A percentile compares a stretch with the other conserved stretches of the same genome.
Conservation (phyloP, 2,797 vertebrate species). For the Epinephelus malabaricus region DNA sequence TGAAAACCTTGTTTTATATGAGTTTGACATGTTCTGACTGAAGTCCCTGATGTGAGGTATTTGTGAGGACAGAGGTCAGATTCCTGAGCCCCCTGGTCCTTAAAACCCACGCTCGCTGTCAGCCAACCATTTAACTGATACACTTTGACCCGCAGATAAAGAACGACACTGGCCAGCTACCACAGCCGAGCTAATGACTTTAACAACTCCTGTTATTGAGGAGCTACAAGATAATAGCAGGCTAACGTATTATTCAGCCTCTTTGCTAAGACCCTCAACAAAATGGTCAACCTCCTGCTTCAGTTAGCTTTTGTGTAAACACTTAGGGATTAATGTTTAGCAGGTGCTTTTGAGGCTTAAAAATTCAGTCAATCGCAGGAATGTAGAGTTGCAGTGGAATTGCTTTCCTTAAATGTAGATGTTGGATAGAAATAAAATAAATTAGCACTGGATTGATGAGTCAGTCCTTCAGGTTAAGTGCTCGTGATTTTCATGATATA, state of each 20-base stretch:
- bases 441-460: constrained; percentile 18
- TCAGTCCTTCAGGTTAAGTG: background rate
- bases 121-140: constrained; percentile 56
- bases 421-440: constrained; percentile 44
- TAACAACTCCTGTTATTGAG: constrained; percentile 31
- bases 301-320: constrained; percentile 30
- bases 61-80: constrained; percentile 64
- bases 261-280: constrained; percentile 19
- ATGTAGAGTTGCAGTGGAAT: constrained; percentile 29
- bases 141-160: constrained; percentile 62
- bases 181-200: constrained; percentile 27
- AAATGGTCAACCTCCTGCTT: constrained; percentile 34
- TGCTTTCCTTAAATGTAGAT: constrained; percentile 43
- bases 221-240: constrained; percentile 22
- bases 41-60: constrained; percentile 31
- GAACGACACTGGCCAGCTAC: constrained; percentile 11
- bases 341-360: constrained; percentile 19
- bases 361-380: constrained; percentile 16
- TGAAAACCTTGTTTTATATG: background rate
- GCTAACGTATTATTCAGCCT: constrained; percentile 24
- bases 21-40: constrained; percentile 1
- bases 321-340: constrained; percentile 29
- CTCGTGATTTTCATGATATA: constrained; percentile 25
- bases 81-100: constrained; percentile 41
- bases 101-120: constrained; percentile 38